These are phyloP conservation scores for Tillus elongatus DNA, from an alignment of 2,888 invertebrate genomes.

Conservation along the genomic window DNA sequence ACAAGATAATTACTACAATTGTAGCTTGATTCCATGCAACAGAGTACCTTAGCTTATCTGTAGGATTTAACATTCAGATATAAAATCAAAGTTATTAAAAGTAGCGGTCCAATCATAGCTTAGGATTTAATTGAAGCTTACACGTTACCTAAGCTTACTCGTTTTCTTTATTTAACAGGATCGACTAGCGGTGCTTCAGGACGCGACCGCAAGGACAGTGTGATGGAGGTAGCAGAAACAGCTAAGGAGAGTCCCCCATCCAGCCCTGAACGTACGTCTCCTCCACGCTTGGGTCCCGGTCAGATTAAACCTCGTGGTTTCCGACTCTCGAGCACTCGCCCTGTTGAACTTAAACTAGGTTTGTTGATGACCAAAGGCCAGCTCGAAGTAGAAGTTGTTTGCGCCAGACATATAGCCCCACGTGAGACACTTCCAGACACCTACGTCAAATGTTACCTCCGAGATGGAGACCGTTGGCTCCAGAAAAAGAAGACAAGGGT, in stretches of 20 bases:
- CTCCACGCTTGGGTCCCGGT: conserved; percentile 62
- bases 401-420: conserved; percentile 58
- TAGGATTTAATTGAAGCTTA: too few species aligned
- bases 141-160: too few species aligned
- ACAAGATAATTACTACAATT: too few species aligned
- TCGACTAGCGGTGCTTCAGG: conserved; percentile 36
- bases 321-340: conserved; percentile 55
- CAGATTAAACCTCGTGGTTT: conserved; percentile 73
- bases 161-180: conserved; percentile 21
- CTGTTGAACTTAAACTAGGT: conserved; percentile 79
- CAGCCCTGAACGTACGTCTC: conserved; percentile 45
- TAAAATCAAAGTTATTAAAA: too few species aligned
- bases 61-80: too few species aligned
- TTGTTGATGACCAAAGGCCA: conserved; percentile 86
- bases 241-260: conserved; percentile 50
- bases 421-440: conserved; percentile 74
- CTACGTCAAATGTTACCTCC: conserved; percentile 87
- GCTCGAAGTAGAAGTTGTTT: conserved; percentile 77
- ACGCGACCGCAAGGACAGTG: conserved; percentile 49
- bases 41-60: too few species aligned
- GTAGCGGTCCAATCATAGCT: too few species aligned
- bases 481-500: conserved; percentile 89
- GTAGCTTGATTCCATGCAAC: too few species aligned
- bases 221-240: conserved; percentile 47
- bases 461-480: conserved; percentile 79